A percentile compares a stretch with the other conserved stretches of the same genome.
phyloP scores from a whole-genome alignment of 2,888 invertebrate genomes.

The Nesidiocoris tenuis region DNA sequence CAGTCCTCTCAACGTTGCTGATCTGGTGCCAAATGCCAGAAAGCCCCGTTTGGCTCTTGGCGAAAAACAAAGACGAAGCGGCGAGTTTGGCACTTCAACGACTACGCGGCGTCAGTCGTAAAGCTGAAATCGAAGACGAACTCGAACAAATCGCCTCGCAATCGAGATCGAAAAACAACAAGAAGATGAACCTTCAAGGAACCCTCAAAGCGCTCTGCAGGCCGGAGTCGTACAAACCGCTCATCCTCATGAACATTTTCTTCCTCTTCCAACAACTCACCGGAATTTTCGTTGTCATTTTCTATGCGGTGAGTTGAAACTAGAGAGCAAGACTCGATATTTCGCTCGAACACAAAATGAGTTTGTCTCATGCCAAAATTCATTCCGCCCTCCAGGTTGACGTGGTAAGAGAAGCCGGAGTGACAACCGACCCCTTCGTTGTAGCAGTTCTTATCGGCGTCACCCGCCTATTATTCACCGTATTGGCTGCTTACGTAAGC shows the following conservation, averaged over 20 bases:
- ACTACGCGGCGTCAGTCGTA: conserved; percentile 44
- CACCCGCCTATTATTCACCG: conserved; percentile 49
- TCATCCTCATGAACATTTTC: conserved; percentile 57
- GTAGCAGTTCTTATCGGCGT: conserved; percentile 50
- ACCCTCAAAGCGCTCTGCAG: conserved; percentile 49
- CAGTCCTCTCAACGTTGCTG: conserved; percentile 55
- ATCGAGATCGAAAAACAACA: conserved; percentile 19
- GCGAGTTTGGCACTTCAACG: conserved; percentile 53
- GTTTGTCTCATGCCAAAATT: neutral
- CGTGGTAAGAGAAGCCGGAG: conserved; percentile 54
- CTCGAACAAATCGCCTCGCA: conserved; percentile 46
- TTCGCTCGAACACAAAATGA: neutral
- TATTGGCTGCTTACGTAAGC: conserved; percentile 49
- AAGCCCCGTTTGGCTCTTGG: conserved; percentile 60
- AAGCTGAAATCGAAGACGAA: conserved; percentile 45
- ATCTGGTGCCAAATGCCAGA: conserved; percentile 57
- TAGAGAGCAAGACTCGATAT: too few relatives aligned
- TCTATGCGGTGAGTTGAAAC: conserved; percentile 56
- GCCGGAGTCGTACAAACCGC: conserved; percentile 57
- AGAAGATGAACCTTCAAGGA: conserved; percentile 33
- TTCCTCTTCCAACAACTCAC: conserved; percentile 64
- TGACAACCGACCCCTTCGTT: conserved; percentile 49
- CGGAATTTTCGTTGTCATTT: conserved; percentile 61
- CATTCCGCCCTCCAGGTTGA: conserved; percentile 52
- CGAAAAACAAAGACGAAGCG: conserved; percentile 55